A percentile compares a stretch with the other conserved stretches of the same genome.
These are phyloP conservation scores for Drosophila novamexicana DNA, from an alignment of 1,140 invertebrate genomes.

Conservation along the genomic window DNA sequence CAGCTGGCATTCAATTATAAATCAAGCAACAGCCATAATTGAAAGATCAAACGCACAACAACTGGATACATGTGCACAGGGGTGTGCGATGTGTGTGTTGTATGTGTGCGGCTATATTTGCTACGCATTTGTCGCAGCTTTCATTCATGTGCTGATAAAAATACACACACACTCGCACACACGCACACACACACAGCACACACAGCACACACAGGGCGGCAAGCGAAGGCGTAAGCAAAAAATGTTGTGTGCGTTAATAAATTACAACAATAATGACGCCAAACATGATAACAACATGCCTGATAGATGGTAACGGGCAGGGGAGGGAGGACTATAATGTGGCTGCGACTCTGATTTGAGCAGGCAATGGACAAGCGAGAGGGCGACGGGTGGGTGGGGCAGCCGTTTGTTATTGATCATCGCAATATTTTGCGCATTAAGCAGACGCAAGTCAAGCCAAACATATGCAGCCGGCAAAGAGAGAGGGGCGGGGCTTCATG, in stretches of 20 bases:
- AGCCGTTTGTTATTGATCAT: slow-evolving; percentile 79
- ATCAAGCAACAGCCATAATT: slow-evolving; percentile 77
- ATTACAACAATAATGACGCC: slow-evolving; percentile 82
- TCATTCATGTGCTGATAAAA: slow-evolving; percentile 56
- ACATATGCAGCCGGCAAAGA: slow-evolving; percentile 62
- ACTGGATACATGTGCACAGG: slow-evolving; percentile 39
- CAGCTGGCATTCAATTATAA: slow-evolving; percentile 72
- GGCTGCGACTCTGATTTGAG: slow-evolving; percentile 33
- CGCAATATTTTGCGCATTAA: slow-evolving; percentile 81
- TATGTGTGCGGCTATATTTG: slow-evolving; percentile 32
- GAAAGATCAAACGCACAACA: slow-evolving; percentile 72
- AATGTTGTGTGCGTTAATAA: slow-evolving; percentile 78
- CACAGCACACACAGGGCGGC: not conserved
- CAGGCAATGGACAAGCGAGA: slow-evolving; percentile 8
- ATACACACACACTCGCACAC: slow-evolving; percentile 16
- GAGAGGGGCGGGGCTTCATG: not conserved
- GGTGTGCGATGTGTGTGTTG: not conserved
- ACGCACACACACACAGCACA: slow-evolving; percentile 2
- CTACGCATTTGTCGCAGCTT: slow-evolving; percentile 66
- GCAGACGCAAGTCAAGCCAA: slow-evolving; percentile 74
- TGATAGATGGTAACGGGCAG: slow-evolving; percentile 40
- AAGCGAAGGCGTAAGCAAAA: slow-evolving; percentile 49
- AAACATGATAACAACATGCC: slow-evolving; percentile 78
- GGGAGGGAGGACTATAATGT: slow-evolving; percentile 7
- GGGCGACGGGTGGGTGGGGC: not conserved